A percentile compares a stretch with the other conserved stretches of the same genome.
Conservation (phyloP, 2,113 vertebrate genomes). For the Cyrtonyx montezumae region DNA sequence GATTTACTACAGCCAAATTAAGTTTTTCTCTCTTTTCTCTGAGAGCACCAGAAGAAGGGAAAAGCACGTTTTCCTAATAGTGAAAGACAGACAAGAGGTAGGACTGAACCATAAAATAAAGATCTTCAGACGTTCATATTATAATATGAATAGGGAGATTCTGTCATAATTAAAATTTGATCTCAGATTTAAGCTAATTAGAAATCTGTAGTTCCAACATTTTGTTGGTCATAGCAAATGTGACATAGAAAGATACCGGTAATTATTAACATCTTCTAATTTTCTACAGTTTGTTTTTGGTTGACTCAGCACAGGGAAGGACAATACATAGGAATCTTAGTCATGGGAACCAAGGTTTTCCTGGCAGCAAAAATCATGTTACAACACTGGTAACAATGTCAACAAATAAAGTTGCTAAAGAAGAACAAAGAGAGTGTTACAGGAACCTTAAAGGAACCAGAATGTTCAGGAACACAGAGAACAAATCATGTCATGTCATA, state of each 20-base stretch:
- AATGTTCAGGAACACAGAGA: background rate
- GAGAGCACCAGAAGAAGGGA: background rate
- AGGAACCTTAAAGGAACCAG: background rate
- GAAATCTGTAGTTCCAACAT: background rate
- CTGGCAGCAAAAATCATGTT: too few species aligned
- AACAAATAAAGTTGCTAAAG: background rate
- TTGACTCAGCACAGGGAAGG: background rate
- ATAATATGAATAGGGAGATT: background rate
- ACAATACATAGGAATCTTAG: background rate
- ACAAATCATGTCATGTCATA: background rate
- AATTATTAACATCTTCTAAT: background rate
- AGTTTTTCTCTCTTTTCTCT: background rate
- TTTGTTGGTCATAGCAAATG: background rate
- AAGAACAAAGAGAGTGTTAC: background rate
- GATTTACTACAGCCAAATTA: background rate
- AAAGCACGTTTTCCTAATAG: background rate
- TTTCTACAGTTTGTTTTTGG: background rate
- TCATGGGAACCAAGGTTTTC: background rate
- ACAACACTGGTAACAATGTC: background rate
- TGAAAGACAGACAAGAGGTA: background rate
- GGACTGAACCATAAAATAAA: background rate
- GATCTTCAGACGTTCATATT: background rate
- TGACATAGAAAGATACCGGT: background rate
- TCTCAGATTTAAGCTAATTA: background rate
- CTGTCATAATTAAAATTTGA: background rate